Evolutionary conservation across 2,888 invertebrate genomes (phyloP).

Genomic region (Acronicta psi): DNA sequence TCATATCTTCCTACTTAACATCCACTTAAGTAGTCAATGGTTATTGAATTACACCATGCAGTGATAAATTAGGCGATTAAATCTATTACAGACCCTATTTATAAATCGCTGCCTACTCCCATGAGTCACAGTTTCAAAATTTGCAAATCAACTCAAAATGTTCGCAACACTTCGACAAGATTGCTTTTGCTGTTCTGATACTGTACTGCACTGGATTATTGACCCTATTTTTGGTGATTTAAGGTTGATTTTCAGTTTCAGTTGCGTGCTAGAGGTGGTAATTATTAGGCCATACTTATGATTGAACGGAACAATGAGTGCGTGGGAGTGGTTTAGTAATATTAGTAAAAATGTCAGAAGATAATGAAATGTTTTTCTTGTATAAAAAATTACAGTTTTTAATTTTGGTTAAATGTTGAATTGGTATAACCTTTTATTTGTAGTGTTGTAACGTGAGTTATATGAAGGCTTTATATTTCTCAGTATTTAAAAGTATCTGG

Average conservation of each 20-base stretch:
- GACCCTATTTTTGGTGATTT: rapidly evolving
- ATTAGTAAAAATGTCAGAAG: slow-evolving; percentile 73
- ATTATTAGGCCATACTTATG: slow-evolving; percentile 51
- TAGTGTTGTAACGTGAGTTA: slow-evolving; percentile 30
- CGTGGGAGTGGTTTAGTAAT: slow-evolving; percentile 77
- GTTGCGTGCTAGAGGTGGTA: slow-evolving; percentile 2
- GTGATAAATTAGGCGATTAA: slow-evolving; percentile 73
- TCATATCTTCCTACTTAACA: slow-evolving; percentile 40
- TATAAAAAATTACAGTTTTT: slow-evolving; percentile 57
- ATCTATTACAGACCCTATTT: slow-evolving; percentile 62
- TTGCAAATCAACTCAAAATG: slow-evolving; percentile 64
- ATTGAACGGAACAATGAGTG: slow-evolving; percentile 71
- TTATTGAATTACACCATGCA: slow-evolving; percentile 68
- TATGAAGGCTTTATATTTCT: neutral
- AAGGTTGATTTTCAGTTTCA: slow-evolving; percentile 21
- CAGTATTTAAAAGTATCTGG: no score
- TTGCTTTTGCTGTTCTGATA: slow-evolving; percentile 38
- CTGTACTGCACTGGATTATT: neutral
- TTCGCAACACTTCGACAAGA: slow-evolving; percentile 36
- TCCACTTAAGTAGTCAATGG: slow-evolving; percentile 50
- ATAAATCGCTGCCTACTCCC: slow-evolving; percentile 63
- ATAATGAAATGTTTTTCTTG: slow-evolving; percentile 56
- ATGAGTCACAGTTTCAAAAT: slow-evolving; percentile 70
- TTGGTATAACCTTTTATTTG: slow-evolving; percentile 42
- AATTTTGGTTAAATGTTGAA: slow-evolving; percentile 39